Evolutionary conservation across 2,888 invertebrate genomes (phyloP).

Genomic region (Iselma pallidipennis): DNA sequence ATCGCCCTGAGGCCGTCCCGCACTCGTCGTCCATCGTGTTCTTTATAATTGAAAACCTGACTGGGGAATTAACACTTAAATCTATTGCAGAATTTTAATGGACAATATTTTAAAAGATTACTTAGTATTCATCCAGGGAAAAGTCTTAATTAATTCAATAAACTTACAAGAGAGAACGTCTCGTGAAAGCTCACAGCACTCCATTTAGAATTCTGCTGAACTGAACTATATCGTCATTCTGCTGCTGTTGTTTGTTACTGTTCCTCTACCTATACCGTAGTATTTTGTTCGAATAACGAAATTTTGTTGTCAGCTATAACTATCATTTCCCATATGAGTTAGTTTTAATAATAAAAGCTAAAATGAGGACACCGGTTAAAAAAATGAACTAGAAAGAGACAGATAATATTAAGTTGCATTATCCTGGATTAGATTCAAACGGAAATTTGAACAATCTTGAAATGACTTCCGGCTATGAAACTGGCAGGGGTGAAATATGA

Average conservation of each 20-base stretch:
- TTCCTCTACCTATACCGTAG: not conserved
- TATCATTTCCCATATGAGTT: not conserved
- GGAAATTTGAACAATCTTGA: conserved; percentile 3
- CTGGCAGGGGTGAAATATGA: conserved; percentile 3
- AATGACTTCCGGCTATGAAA: conserved; percentile 1
- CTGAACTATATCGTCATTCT: not conserved
- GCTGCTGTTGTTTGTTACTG: not conserved
- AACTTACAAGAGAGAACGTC: conserved; percentile 29
- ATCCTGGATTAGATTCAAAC: not conserved
- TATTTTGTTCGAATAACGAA: not conserved
- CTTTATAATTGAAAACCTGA: conserved; percentile 43
- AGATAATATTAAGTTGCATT: not conserved
- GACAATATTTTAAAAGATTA: conserved; percentile 40
- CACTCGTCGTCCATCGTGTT: conserved; percentile 32
- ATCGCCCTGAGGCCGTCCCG: conserved; percentile 24
- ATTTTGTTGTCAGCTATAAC: not conserved
- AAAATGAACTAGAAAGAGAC: not conserved
- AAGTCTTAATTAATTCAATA: conserved; percentile 42
- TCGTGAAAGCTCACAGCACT: conserved; percentile 21
- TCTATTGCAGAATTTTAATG: conserved; percentile 45
- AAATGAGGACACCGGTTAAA: not conserved
- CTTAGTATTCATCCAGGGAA: conserved; percentile 39
- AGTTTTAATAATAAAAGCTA: not conserved
- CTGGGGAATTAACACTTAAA: conserved; percentile 42
- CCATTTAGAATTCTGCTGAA: conserved; percentile 14